Percentiles rank a stretch among this genome's conserved stretches.
These are phyloP conservation scores for Panagrolaimus sp. DNA, from an alignment of 1,140 invertebrate genomes.

Conservation along the genomic window DNA sequence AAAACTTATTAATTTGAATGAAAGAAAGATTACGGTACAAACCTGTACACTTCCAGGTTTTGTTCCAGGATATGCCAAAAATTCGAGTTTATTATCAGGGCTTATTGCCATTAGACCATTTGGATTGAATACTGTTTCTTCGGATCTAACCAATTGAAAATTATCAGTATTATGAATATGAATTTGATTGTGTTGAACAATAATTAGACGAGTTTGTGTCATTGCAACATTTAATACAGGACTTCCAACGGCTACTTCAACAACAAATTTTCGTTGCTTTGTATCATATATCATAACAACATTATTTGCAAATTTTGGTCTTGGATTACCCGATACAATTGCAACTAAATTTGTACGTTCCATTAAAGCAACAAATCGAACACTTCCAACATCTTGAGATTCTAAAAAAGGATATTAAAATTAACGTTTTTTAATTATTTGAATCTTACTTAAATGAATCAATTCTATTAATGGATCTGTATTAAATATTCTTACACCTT, in stretches of 20 bases:
- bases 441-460: not conserved
- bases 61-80: constrained; percentile 8
- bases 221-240: not conserved
- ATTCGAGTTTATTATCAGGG: not conserved
- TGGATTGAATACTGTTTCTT: not conserved
- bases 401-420: not conserved
- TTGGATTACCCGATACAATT: not conserved
- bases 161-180: not conserved
- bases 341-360: not conserved
- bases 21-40: not conserved
- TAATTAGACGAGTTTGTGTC: not conserved
- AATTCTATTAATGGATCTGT: not conserved
- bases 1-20: too few relatives aligned
- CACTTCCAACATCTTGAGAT: not conserved
- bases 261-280: not conserved
- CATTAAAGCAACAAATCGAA: not conserved
- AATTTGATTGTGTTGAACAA: not conserved
- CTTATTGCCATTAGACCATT: not conserved
- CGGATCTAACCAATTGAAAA: not conserved
- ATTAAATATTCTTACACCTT: constrained; percentile 1
- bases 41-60: not conserved
- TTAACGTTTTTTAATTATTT: not conserved
- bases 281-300: constrained; percentile 4
- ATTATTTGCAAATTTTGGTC: not conserved
- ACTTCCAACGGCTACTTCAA: not conserved